Evolutionary conservation across 1,140 invertebrate genomes (phyloP), one percentile per base, ranked within the genome.

Genomic region (Homarus americanus): DNA sequence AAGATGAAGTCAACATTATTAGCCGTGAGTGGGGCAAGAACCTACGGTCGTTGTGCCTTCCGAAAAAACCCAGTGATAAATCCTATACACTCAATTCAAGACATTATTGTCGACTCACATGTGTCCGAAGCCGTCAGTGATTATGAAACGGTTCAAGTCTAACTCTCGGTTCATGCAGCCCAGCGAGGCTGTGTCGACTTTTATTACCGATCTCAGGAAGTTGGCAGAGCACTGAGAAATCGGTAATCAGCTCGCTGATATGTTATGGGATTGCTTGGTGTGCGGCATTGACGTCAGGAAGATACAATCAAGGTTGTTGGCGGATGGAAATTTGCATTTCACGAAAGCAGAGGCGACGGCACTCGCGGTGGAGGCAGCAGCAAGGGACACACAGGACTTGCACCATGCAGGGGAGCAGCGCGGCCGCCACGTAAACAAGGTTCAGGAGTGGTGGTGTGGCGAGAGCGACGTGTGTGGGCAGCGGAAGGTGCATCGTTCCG

Each of bases 111-210:
- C 17, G 32, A 73, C 9, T 73, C 72, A 73, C 20, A 73, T 73
- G 72, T 73, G 32, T 34, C 72, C 72, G 72, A 73, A 73, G 72
- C 72, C 72, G 72, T 73, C 72, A n/a, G 72, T 73, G 10, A 73
- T 73, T 28, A 73, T 73, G 72, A 73, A 73, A 73, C 28, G 72
- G 17, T 73, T 73, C 32, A 73, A 73, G 10, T 73, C 32, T 24
- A 63, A 63, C n/a, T n/a, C n/a, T n/a, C n/a, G n/a, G n/a, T n/a
- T n/a, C n/a, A n/a, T n/a, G n/a, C n/a, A n/a, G n/a, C n/a, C n/a
- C n/a, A n/a, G n/a, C n/a, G n/a, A n/a, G n/a, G n/a, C n/a, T n/a
- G n/a, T n/a, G n/a, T n/a, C n/a, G n/a, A n/a, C n/a, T n/a, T n/a
- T n/a, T n/a, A n/a, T n/a, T n/a, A n/a, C n/a, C n/a, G n/a, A n/a